Conservation (phyloP, 1,140 invertebrate genomes). For the Lepidostoma basale region DNA sequence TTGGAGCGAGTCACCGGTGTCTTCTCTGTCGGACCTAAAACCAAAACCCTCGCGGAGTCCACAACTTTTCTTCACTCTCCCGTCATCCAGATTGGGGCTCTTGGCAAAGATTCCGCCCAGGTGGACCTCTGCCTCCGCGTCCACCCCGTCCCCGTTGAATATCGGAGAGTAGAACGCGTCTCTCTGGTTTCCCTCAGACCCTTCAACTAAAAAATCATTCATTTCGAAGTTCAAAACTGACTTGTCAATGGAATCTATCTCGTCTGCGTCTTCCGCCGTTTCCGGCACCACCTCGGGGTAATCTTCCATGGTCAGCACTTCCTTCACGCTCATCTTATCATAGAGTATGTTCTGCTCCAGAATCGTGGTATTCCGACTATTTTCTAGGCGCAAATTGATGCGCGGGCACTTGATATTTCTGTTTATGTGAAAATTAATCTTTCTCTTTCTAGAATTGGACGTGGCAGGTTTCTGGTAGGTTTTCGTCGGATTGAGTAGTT, state of each 20-base stretch:
- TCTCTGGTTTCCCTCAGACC: constrained; percentile 16
- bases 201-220: constrained; percentile 42
- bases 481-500: not conserved
- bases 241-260: not conserved
- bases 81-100: not conserved
- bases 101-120: constrained; percentile 6
- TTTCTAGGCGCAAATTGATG: not conserved
- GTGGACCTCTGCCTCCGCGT: not conserved
- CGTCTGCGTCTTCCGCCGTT: not conserved
- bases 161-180: constrained; percentile 41
- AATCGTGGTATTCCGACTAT: not conserved
- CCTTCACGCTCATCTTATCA: constrained; percentile 19
- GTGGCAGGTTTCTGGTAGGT: constrained; percentile 7
- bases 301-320: constrained; percentile 12
- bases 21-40: constrained; percentile 62
- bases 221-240: not conserved
- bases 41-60: constrained; percentile 55
- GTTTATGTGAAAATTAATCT: not conserved
- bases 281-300: not conserved
- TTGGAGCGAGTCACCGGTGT: constrained; percentile 54
- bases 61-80: constrained; percentile 7
- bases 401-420: not conserved
- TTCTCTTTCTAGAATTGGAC: constrained; percentile 10
- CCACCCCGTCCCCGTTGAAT: constrained; percentile 11
- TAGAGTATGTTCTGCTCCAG: constrained; percentile 2